Conservation (phyloP, 2,888 invertebrate genomes). For the Euclidia mi region DNA sequence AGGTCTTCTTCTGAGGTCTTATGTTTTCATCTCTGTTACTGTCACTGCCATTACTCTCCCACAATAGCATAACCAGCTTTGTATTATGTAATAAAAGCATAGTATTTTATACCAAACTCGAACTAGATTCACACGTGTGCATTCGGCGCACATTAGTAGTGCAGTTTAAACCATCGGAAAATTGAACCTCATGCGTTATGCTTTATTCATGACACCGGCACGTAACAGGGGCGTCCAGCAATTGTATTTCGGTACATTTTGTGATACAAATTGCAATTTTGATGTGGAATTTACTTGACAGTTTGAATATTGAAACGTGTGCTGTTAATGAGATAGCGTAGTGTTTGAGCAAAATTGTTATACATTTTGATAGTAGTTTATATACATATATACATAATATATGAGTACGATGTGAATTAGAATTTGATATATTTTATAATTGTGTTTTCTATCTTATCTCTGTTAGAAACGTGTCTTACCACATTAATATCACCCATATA, state of each 20-base stretch:
- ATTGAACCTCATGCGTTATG: conserved; percentile 77
- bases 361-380: too few species aligned
- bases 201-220: conserved; percentile 80
- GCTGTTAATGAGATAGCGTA: conserved; percentile 26
- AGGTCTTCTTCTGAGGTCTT: too few species aligned
- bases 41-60: too few species aligned
- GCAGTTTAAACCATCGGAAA: conserved; percentile 75
- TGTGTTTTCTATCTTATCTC: too few species aligned
- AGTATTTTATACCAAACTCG: neutral
- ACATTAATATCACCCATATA: too few species aligned
- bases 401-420: too few species aligned
- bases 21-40: too few species aligned
- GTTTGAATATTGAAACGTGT: conserved; percentile 64
- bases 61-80: too few species aligned
- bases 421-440: too few species aligned
- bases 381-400: too few species aligned
- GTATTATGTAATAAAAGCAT: too few species aligned
- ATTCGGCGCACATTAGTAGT: conserved; percentile 68
- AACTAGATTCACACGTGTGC: conserved; percentile 18
- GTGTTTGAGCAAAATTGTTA: neutral
- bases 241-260: conserved; percentile 73
- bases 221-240: conserved; percentile 65
- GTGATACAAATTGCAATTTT: conserved; percentile 68
- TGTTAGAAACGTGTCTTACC: too few species aligned
- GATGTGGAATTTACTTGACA: conserved; percentile 72